Base-by-base conservation (phyloP, 2,888 invertebrate species). In the Poecilobothrus nobilitatus region DNA sequence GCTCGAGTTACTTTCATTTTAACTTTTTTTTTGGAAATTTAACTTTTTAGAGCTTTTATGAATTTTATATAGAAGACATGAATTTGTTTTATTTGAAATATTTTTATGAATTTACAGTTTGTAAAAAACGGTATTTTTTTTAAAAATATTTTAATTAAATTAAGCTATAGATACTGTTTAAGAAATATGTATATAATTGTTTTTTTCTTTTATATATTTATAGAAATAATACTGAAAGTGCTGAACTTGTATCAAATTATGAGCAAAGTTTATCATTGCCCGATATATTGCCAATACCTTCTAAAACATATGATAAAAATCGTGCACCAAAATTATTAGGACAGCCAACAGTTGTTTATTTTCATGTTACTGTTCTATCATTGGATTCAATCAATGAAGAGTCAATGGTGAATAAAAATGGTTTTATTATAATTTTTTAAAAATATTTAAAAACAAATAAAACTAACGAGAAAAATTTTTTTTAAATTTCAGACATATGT, bases 381-480 rank as follows among this genome's bases (percentile, higher is more conserved):
- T 83, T 95, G 74, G 95, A 95, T 83, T 95, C 95, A n/a, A 95
- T 96, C 73, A 94, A 95, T 78, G 96, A 95, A 80, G 94, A 95
- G 81, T 94, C 94, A 64, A 96, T 96, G 95, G 80, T 79, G 73
- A 66, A 65, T 33, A 63, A 66, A 7, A n/a, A 4, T 27, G 5
- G 1, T 61, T 18, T 18, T 61, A 7, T 33, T 37, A 33, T 27
- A 64, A 12, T 64, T 64, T 18, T 3, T 53, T 18, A 15, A 34
- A 21, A 53, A 66, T 44, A 41, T 15, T 12, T 41, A 66, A 66
- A 41, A 41, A 64, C 20, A 34, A 64, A 18, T 53, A 63, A 44
- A 64, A 66, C n/a, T n/a, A 66, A 63, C 22, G 20, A 33, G n/a
- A n/a, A n/a, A n/a, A n/a, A n/a, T n/a, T n/a, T 34, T 61, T 21